Evolutionary conservation across 2,113 vertebrate species (phyloP), one percentile per base, ranked within the genome.

Genomic region (Grus americana): DNA sequence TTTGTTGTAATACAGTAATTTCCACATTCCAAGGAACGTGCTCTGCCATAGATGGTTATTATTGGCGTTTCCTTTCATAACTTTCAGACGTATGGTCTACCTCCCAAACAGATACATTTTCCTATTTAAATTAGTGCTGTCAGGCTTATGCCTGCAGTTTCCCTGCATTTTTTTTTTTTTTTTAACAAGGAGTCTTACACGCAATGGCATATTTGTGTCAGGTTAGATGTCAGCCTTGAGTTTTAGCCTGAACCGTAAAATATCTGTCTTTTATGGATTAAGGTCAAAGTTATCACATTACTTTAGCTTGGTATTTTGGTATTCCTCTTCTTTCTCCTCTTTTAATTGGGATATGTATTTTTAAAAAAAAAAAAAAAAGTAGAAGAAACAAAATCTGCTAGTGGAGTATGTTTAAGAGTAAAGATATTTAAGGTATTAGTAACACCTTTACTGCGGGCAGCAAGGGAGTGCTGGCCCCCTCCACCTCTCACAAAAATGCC

Each of bases 1-100:
- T 97, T 96, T 96, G 93, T 86, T 80, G 90, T 95, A 94, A 92
- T 93, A 91, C 91, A 90, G 72, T 96, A 93, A 95, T 95, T 95
- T 97, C 84, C 84, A 90, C 94, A 94, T 97, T 97, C 94, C 96
- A 84, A 96, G 93, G 92, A 94, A 81, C 22, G 12, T 88, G 79
- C 78, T 91, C 32, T 87, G 76, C 94, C 90, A 82, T 57, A 91
- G 88, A 88, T 7, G 86, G 80, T 91, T 91, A 88, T 97, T 94
- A 92, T n/a, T 88, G 74, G 94, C 5, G 0, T 90, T 96, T 81
- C 72, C 85, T 97, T 97, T 97, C 93, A 91, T 66, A 95, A 97
- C 92, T 97, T 96, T 78, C 93, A 94, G 59, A 89, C 12, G 42
- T 82, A 79, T 94, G 68, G 79, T 95, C 76, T 91, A 91, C 74